A percentile compares a stretch with the other conserved stretches of the same genome.
phyloP scores from a whole-genome alignment of 2,888 invertebrate species.

The Pachycephus smyrnensis region DNA sequence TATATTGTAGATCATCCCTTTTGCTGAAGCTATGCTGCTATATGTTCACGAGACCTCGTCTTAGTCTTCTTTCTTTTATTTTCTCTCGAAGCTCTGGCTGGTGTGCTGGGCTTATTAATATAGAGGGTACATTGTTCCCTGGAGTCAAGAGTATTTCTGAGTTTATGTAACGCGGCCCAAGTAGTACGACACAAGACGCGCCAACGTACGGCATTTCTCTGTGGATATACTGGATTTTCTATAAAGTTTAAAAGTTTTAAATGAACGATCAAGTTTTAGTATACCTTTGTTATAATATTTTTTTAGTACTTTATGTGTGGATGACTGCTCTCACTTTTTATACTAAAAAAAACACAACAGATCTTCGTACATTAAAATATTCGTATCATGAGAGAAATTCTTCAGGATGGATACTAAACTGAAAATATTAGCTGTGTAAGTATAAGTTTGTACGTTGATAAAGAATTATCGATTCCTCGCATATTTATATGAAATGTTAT shows the following conservation, averaged over 20 bases:
- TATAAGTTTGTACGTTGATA: not conserved
- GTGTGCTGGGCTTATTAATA: constrained; percentile 17
- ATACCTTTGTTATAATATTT: not conserved
- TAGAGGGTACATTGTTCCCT: constrained; percentile 27
- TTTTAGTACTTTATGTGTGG: not conserved
- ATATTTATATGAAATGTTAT: too few species aligned
- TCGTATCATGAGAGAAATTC: not conserved
- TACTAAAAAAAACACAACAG: not conserved
- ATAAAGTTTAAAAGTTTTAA: not conserved
- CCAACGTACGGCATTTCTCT: constrained; percentile 10
- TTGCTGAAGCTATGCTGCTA: not conserved
- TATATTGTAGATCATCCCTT: not conserved
- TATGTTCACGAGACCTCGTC: not conserved
- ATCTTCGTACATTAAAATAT: not conserved
- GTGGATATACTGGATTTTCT: not conserved
- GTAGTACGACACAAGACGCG: constrained; percentile 2
- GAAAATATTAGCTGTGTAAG: not conserved
- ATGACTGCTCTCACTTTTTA: not conserved
- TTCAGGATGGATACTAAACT: not conserved
- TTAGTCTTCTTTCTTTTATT: constrained; percentile 2
- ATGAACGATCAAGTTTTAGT: not conserved
- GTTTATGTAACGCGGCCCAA: constrained; percentile 22
- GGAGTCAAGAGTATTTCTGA: constrained; percentile 21
- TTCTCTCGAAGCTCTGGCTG: constrained; percentile 10
- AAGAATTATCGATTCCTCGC: too few species aligned